A percentile compares a stretch with the other conserved stretches of the same genome.
phyloP scores from a whole-genome alignment of 2,797 vertebrate species.

The Pitangus sulphuratus region DNA sequence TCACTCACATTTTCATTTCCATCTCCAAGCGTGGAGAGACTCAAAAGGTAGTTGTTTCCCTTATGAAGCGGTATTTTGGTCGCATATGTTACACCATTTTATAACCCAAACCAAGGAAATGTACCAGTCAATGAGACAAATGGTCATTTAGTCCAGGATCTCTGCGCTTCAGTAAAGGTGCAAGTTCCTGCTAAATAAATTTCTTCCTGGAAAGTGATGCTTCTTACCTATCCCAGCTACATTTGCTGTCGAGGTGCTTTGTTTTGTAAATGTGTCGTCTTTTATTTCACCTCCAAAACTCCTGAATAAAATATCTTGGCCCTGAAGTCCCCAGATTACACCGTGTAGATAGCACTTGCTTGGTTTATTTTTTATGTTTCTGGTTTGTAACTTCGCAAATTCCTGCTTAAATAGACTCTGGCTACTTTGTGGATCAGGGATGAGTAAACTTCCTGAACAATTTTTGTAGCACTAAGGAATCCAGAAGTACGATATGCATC shows the following conservation, averaged over 20 bases:
- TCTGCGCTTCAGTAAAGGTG: not conserved
- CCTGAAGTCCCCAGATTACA: not conserved
- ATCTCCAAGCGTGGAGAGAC: not conserved
- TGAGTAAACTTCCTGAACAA: not conserved
- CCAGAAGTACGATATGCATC: not conserved
- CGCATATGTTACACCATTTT: accelerated
- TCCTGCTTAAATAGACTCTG: not conserved
- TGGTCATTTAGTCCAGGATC: not conserved
- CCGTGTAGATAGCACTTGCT: not conserved
- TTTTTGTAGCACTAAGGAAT: not conserved
- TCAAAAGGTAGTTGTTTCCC: not conserved
- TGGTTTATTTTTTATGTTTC: not conserved
- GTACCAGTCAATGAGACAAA: accelerated
- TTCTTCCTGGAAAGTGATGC: not conserved
- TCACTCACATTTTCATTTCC: not conserved
- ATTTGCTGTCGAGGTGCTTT: not conserved
- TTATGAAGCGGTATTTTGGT: not conserved
- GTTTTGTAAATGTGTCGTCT: not conserved
- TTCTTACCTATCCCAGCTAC: not conserved
- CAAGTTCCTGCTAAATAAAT: not conserved
- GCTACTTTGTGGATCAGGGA: not conserved
- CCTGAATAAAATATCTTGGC: not conserved
- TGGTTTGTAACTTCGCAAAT: not conserved
- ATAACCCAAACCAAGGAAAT: not conserved
- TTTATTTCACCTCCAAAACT: not conserved